These are phyloP conservation scores for Ennomos erosarius DNA, from an alignment of 2,888 invertebrate genomes.

Conservation along the genomic window DNA sequence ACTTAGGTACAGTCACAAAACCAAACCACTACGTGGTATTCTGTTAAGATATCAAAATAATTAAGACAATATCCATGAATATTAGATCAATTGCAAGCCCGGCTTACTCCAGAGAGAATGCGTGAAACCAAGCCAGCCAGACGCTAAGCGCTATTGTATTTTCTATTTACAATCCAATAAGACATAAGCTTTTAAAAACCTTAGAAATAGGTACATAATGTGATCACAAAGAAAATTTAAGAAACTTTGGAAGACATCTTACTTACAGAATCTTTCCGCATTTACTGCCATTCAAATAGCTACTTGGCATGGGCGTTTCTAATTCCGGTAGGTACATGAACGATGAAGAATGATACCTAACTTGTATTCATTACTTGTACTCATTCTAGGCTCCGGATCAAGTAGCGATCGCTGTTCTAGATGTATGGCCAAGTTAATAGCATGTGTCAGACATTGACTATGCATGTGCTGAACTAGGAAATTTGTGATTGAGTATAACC, in stretches of 20 bases:
- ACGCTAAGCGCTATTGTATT: not conserved
- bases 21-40: not conserved
- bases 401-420: too few species aligned
- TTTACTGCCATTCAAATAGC: too few species aligned
- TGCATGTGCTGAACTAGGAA: slow-evolving; percentile 9
- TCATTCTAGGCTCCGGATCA: too few species aligned
- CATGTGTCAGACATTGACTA: not conserved
- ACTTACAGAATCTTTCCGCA: too few species aligned
- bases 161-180: not conserved
- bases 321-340: too few species aligned
- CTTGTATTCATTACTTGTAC: too few species aligned
- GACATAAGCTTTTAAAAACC: not conserved
- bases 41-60: slow-evolving; percentile 37
- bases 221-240: too few species aligned
- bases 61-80: slow-evolving; percentile 54
- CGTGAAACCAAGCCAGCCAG: slow-evolving; percentile 34
- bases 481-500: slow-evolving; percentile 14
- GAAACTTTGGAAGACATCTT: too few species aligned
- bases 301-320: too few species aligned
- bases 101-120: slow-evolving; percentile 48
- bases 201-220: too few species aligned
- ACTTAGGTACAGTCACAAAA: not conserved
- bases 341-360: too few species aligned
- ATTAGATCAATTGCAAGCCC: slow-evolving; percentile 47
- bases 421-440: too few species aligned